Evolutionary conservation across 2,113 vertebrate species (phyloP).

Genomic region (Rhinopomastus cyanomelas): DNA sequence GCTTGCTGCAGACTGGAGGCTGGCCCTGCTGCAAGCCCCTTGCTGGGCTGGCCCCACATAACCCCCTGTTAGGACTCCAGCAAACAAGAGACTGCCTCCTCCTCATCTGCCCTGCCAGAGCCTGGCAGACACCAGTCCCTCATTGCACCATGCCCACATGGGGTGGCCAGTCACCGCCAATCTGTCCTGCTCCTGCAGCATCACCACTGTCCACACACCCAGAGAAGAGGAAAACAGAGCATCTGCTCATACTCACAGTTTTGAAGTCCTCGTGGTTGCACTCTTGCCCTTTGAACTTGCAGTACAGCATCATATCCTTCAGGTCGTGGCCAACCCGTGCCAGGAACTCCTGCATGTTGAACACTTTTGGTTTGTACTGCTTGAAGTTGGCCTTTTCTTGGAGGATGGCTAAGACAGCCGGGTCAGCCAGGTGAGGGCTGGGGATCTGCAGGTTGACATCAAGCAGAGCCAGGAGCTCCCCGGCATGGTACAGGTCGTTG

Average conservation of each 20-base stretch:
- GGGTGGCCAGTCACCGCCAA: not conserved
- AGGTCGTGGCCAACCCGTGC: slow-evolving; percentile 94
- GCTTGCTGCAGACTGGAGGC: not conserved
- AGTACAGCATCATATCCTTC: slow-evolving; percentile 98
- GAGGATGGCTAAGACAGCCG: slow-evolving; percentile 84
- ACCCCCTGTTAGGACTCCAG: not conserved
- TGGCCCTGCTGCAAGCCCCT: not conserved
- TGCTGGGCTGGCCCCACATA: not conserved
- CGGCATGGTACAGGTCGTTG: slow-evolving; percentile 95
- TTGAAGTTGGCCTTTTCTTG: slow-evolving; percentile 91
- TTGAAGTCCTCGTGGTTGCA: slow-evolving; percentile 93
- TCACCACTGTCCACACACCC: not conserved
- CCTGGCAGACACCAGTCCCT: not conserved
- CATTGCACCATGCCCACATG: accelerated
- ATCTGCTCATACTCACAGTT: slow-evolving; percentile 85
- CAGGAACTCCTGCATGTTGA: slow-evolving; percentile 97
- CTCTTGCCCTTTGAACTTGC: slow-evolving; percentile 94
- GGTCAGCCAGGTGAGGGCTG: slow-evolving; percentile 91
- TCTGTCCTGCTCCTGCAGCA: not conserved
- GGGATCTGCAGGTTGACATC: slow-evolving; percentile 92
- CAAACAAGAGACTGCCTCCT: slow-evolving; percentile 15
- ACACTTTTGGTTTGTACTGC: slow-evolving; percentile 90
- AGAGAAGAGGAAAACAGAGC: not conserved
- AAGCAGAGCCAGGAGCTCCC: slow-evolving; percentile 91
- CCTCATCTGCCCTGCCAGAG: not conserved